Evolutionary conservation across 2,888 invertebrate species (phyloP).

Genomic region (Latheticus oryzae): DNA sequence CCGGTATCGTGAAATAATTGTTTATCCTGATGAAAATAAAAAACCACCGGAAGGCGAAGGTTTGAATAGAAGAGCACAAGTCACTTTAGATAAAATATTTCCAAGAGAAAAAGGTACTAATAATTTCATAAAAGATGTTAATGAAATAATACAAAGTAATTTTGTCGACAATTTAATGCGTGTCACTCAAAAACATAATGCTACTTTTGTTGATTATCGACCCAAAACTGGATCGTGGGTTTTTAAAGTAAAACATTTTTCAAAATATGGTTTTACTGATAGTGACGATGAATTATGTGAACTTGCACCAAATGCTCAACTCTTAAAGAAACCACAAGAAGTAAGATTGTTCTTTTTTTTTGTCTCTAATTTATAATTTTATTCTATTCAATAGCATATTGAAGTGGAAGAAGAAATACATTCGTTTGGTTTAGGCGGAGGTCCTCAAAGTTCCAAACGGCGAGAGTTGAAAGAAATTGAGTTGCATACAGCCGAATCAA

Average conservation of each 20-base stretch:
- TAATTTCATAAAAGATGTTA: slow-evolving; percentile 82
- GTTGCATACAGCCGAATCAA: no score
- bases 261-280: slow-evolving; percentile 88
- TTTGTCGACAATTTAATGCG: slow-evolving; percentile 87
- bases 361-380: neutral
- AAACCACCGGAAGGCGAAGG: slow-evolving; percentile 90
- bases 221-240: slow-evolving; percentile 98
- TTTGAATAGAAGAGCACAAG: slow-evolving; percentile 90
- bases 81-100: slow-evolving; percentile 94
- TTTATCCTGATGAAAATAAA: slow-evolving; percentile 90
- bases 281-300: slow-evolving; percentile 80
- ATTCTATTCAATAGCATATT: no score
- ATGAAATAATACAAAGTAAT: slow-evolving; percentile 81
- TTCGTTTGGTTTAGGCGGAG: slow-evolving; percentile 7
- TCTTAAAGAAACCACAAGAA: slow-evolving; percentile 15
- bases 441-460: no score
- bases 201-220: slow-evolving; percentile 93
- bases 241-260: slow-evolving; percentile 94
- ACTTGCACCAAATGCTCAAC: neutral
- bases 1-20: slow-evolving; percentile 92
- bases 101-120: slow-evolving; percentile 88
- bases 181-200: slow-evolving; percentile 87
- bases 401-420: slow-evolving; percentile 7
- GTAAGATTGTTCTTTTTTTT: neutral
- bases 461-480: no score